These are phyloP conservation scores for Plutella xylostella DNA, from an alignment of 2,888 invertebrate species.

Conservation along the genomic window DNA sequence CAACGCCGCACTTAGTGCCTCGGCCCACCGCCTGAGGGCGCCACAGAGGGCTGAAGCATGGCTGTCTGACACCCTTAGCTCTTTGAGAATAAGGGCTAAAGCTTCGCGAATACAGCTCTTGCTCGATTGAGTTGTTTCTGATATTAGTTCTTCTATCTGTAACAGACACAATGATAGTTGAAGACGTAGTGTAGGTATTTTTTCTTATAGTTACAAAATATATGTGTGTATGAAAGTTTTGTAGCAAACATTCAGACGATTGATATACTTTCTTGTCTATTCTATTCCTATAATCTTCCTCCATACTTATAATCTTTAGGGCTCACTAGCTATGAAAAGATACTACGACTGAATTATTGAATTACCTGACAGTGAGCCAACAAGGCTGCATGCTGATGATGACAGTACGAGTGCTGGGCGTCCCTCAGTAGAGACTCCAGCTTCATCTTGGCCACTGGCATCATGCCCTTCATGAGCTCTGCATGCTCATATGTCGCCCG, in stretches of 20 bases:
- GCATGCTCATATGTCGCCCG: constrained; percentile 40
- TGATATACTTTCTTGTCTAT: too few relatives aligned
- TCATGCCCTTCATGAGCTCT: constrained; percentile 33
- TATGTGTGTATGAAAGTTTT: too few relatives aligned
- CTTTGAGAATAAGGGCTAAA: constrained; percentile 36
- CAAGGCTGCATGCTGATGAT: constrained; percentile 47
- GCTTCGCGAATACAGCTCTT: constrained; percentile 43
- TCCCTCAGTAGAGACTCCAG: constrained; percentile 41
- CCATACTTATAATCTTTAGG: too few relatives aligned
- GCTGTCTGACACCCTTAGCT: constrained; percentile 39
- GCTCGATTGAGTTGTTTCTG: constrained; percentile 32
- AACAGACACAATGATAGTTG: too few relatives aligned
- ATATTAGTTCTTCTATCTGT: constrained; percentile 51
- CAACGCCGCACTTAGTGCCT: constrained; percentile 32
- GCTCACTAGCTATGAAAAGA: too few relatives aligned
- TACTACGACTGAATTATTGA: too few relatives aligned
- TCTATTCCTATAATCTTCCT: too few relatives aligned
- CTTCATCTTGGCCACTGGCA: constrained; percentile 41
- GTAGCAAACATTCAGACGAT: too few relatives aligned
- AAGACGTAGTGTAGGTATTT: too few relatives aligned
- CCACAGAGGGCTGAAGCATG: constrained; percentile 26
- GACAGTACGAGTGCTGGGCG: constrained; percentile 51
- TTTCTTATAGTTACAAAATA: too few relatives aligned
- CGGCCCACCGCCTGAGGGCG: constrained; percentile 51
- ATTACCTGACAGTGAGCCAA: constrained; percentile 51